Percentiles rank a stretch among this genome's conserved stretches.
Conservation (phyloP, 2,113 vertebrate species). For the Hemibagrus wyckioides region DNA sequence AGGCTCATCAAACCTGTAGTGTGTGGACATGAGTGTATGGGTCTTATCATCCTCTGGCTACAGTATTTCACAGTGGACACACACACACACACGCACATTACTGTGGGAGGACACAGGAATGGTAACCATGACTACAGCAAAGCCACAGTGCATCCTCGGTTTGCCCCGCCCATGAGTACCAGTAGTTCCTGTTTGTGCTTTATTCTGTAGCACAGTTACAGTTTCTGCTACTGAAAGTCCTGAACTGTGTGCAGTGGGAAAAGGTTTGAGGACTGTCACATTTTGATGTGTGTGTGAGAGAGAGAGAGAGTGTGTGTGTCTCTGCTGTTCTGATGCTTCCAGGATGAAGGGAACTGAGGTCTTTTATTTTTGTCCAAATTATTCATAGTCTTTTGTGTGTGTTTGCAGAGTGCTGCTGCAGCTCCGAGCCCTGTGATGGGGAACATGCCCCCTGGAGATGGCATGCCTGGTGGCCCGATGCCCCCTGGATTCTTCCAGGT, state of each 20-base stretch:
- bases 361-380: neutral
- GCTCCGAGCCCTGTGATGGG: conserved; percentile 79
- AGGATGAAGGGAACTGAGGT: neutral
- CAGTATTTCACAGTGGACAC: neutral
- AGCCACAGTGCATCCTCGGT: neutral
- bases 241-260: neutral
- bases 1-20: no score
- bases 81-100: neutral
- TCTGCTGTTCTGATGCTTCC: neutral
- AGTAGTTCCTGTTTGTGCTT: neutral
- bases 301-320: no score
- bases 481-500: conserved; percentile 80
- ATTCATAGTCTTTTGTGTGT: conserved; percentile 50
- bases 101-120: neutral
- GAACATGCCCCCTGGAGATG: conserved; percentile 76
- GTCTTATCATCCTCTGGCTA: neutral
- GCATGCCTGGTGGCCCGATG: conserved; percentile 78
- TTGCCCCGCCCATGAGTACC: neutral
- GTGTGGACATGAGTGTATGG: neutral
- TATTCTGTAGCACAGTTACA: neutral
- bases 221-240: neutral
- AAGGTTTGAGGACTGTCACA: neutral
- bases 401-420: conserved; percentile 75
- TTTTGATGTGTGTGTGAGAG: neutral
- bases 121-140: neutral